These are phyloP conservation scores for Myocastor coypus DNA, from an alignment of 2,113 vertebrate genomes.

Conservation along the genomic window DNA sequence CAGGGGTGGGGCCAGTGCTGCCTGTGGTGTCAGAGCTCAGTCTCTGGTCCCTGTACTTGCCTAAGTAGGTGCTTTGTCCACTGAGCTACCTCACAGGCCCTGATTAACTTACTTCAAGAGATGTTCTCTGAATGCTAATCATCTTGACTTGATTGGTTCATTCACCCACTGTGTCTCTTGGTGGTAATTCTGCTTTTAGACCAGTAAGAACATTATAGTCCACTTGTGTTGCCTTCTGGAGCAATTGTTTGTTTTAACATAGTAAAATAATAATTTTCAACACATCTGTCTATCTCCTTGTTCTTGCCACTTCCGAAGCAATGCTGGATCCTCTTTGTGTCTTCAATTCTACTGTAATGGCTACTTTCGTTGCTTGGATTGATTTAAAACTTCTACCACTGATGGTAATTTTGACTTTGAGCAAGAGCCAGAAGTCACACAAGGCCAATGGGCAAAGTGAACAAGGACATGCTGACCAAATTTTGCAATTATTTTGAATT, in stretches of 20 bases:
- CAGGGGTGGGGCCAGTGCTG: too few relatives aligned
- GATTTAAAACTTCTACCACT: neutral
- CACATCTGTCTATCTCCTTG: neutral
- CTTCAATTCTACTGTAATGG: neutral
- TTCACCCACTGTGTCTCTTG: constrained; percentile 77
- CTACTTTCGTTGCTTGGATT: neutral
- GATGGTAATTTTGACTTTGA: neutral
- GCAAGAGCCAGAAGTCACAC: neutral
- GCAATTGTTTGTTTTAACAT: constrained; percentile 80
- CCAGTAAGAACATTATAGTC: constrained; percentile 84
- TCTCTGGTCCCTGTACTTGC: too few relatives aligned
- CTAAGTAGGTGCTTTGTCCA: too few relatives aligned
- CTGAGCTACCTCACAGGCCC: neutral
- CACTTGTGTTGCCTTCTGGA: constrained; percentile 85
- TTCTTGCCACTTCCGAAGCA: neutral
- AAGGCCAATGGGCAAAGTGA: neutral
- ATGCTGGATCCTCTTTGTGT: neutral
- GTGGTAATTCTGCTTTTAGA: constrained; percentile 83
- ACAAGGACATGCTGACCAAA: neutral
- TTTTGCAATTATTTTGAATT: neutral
- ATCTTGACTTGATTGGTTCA: constrained; percentile 54
- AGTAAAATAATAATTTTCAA: constrained; percentile 79
- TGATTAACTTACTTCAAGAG: constrained; percentile 71
- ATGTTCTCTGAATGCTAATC: constrained; percentile 66
- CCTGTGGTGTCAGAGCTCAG: too few relatives aligned